Percentiles rank a stretch among this genome's conserved stretches.
phyloP scores from a whole-genome alignment of 2,113 vertebrate genomes.

The Rostratula benghalensis region DNA sequence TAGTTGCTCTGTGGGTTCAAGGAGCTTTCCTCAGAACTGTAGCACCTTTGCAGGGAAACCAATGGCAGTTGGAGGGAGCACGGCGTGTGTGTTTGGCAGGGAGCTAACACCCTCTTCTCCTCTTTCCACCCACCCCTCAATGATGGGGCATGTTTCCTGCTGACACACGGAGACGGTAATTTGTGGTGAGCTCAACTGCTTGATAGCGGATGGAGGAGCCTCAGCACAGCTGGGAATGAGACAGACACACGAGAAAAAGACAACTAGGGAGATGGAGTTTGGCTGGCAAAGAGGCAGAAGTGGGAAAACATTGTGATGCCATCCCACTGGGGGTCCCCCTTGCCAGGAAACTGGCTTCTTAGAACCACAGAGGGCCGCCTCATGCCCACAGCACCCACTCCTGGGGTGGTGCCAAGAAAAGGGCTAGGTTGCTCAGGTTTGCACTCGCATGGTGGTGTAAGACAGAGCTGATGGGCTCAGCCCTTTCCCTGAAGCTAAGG shows the following conservation, averaged over 20 bases:
- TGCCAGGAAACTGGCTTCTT: neutral
- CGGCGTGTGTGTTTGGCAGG: neutral
- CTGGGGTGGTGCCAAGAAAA: neutral
- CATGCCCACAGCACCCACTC: neutral
- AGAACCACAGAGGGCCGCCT: neutral
- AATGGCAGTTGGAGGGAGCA: neutral
- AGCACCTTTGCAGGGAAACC: neutral
- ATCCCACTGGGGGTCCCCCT: neutral
- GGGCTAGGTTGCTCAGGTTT: neutral
- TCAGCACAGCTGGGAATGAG: neutral
- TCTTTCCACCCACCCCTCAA: fast-evolving
- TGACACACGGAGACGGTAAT: neutral
- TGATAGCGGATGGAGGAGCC: neutral
- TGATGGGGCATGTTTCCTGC: neutral
- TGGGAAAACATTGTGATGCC: neutral
- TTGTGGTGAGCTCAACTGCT: neutral
- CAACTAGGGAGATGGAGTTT: neutral
- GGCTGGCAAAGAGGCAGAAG: neutral
- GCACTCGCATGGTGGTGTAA: neutral
- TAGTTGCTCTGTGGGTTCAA: neutral
- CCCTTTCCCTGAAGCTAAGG: neutral
- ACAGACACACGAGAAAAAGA: neutral
- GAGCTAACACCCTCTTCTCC: neutral
- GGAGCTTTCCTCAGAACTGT: neutral
- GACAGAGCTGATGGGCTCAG: neutral